Percentiles rank a stretch among this genome's conserved stretches.
Conservation (phyloP, 1,140 invertebrate genomes). For the Drosophila simulans region DNA sequence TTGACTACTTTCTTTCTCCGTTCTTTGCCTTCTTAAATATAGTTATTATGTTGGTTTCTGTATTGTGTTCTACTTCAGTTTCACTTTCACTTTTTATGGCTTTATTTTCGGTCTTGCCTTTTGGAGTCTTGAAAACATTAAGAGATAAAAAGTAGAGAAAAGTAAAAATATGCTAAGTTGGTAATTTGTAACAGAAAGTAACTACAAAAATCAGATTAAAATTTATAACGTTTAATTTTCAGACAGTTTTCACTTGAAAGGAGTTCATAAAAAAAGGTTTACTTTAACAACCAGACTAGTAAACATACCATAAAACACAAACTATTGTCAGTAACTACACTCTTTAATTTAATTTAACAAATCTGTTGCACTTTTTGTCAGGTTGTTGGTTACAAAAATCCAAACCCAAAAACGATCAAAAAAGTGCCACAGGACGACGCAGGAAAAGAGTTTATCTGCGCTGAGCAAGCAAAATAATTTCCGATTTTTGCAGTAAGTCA, state of each 20-base stretch:
- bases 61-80: constrained; percentile 8
- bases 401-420: not conserved
- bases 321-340: not conserved
- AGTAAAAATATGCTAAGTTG: not conserved
- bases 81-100: constrained; percentile 6
- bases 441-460: constrained; percentile 13
- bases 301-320: no score
- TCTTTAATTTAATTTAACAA: not conserved
- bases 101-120: constrained; percentile 2
- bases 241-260: not conserved
- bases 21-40: constrained; percentile 9
- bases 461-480: constrained; percentile 17
- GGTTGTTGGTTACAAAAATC: not conserved
- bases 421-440: not conserved
- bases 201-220: not conserved
- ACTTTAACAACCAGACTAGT: no score
- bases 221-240: not conserved
- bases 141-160: not conserved
- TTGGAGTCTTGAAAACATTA: not conserved
- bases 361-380: not conserved
- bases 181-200: not conserved
- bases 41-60: constrained; percentile 9
- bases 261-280: not conserved
- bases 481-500: constrained; percentile 5
- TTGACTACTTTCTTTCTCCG: not conserved